These are phyloP conservation scores for Dasyprocta punctata DNA, from an alignment of 2,113 vertebrate species.

Conservation along the genomic window DNA sequence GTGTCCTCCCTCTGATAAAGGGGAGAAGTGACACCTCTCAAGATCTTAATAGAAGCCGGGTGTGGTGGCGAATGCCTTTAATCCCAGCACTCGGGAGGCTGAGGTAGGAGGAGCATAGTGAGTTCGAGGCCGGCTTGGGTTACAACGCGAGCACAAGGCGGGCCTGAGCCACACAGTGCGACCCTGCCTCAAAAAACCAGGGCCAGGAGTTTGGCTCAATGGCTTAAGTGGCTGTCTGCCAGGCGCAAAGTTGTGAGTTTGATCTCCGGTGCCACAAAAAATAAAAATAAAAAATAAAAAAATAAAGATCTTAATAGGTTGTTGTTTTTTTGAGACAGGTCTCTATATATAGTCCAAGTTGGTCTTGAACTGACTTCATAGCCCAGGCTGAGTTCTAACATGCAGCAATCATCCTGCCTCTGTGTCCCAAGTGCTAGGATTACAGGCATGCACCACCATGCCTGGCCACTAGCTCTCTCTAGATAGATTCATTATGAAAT, in stretches of 20 bases:
- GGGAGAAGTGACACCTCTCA: background rate
- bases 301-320: background rate
- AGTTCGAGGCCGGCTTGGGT: too few relatives aligned
- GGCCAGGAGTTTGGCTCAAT: too few relatives aligned
- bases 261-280: too few relatives aligned
- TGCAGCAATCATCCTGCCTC: background rate
- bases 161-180: too few relatives aligned
- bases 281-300: too few relatives aligned
- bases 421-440: background rate
- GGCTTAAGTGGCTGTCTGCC: too few relatives aligned
- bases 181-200: too few relatives aligned
- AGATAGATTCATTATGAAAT: background rate
- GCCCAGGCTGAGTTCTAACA: background rate
- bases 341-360: background rate
- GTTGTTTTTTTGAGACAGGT: background rate
- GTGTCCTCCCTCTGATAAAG: background rate
- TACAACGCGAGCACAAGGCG: too few relatives aligned
- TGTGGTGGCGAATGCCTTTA: too few relatives aligned
- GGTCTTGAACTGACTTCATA: background rate
- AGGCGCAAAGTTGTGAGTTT: too few relatives aligned
- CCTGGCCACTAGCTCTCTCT: background rate
- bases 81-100: too few relatives aligned
- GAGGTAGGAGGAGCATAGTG: too few relatives aligned
- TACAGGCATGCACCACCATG: background rate
- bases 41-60: background rate